These are phyloP conservation scores for Sebastes steindachneri DNA, from an alignment of 2,797 vertebrate genomes.

Conservation along the genomic window DNA sequence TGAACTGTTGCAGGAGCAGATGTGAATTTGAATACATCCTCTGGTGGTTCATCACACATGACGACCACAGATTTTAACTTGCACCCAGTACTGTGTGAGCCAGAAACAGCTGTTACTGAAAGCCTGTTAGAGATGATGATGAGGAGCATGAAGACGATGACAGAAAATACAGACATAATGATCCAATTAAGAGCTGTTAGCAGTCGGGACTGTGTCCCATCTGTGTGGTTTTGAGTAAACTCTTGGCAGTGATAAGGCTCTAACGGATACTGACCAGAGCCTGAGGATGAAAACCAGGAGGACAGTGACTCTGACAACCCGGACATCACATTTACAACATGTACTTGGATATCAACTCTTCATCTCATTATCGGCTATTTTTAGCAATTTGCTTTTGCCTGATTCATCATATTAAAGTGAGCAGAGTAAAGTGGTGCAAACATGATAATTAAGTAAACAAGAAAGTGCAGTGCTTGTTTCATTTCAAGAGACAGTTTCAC, in stretches of 20 bases:
- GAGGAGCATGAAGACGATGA: slow-evolving; percentile 1
- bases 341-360: slow-evolving; percentile 6
- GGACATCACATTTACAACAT: slow-evolving; percentile 12
- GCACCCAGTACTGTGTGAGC: not conserved
- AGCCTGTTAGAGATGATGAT: not conserved
- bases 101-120: not conserved
- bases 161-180: slow-evolving; percentile 14
- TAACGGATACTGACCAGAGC: slow-evolving; percentile 55
- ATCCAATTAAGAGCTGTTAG: slow-evolving; percentile 49
- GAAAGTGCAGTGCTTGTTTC: not conserved
- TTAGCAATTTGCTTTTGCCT: slow-evolving; percentile 1
- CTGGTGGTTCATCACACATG: not conserved
- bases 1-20: not conserved
- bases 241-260: slow-evolving; percentile 51
- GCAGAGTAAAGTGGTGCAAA: not conserved
- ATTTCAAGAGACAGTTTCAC: not conserved
- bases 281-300: slow-evolving; percentile 58
- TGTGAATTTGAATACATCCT: not conserved
- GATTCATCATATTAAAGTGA: not conserved
- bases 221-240: slow-evolving; percentile 49
- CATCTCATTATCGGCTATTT: slow-evolving; percentile 26
- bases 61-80: not conserved
- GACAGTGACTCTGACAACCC: slow-evolving; percentile 64
- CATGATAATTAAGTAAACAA: not conserved
- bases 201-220: not conserved